A percentile compares a stretch with the other conserved stretches of the same genome.
phyloP scores from a whole-genome alignment of 1,140 invertebrate species.

The Drosophila seguyi region DNA sequence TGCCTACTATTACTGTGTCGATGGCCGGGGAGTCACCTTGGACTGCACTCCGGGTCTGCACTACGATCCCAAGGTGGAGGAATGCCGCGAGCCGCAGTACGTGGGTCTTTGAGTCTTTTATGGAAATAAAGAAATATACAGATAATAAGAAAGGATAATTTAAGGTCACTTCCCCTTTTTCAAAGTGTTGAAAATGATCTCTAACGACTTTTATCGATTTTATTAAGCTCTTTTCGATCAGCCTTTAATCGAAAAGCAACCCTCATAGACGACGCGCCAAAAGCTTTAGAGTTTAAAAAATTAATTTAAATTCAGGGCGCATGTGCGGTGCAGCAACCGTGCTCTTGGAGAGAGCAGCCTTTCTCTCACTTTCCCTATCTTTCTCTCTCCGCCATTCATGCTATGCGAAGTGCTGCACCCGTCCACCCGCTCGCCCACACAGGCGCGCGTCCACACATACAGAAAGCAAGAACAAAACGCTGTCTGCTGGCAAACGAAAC shows the following conservation, averaged over 20 bases:
- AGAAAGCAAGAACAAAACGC: slow-evolving; percentile 45
- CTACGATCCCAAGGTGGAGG: slow-evolving; percentile 56
- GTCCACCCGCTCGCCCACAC: slow-evolving; percentile 21
- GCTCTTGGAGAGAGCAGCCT: slow-evolving; percentile 16
- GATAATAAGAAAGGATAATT: not conserved
- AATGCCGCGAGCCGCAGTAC: slow-evolving; percentile 61
- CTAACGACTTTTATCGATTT: not conserved
- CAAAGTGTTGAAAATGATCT: not conserved
- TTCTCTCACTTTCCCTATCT: slow-evolving; percentile 6
- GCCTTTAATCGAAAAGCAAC: not conserved
- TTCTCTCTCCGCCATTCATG: slow-evolving; percentile 26
- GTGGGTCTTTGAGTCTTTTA: slow-evolving; percentile 16
- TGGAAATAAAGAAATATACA: slow-evolving; percentile 1
- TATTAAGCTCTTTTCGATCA: not conserved
- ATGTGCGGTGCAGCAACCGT: slow-evolving; percentile 56
- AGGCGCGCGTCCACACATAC: slow-evolving; percentile 25
- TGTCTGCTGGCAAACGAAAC: slow-evolving; percentile 28
- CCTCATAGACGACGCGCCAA: not conserved
- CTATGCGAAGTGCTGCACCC: slow-evolving; percentile 15
- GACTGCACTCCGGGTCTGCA: slow-evolving; percentile 76
- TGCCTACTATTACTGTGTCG: slow-evolving; percentile 74
- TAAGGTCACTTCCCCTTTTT: not conserved
- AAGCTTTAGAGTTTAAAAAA: slow-evolving; percentile 2
- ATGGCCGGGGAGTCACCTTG: slow-evolving; percentile 67
- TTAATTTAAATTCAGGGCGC: slow-evolving; percentile 24